Conservation (phyloP, 2,888 invertebrate genomes). For the Lobophora halterata region DNA sequence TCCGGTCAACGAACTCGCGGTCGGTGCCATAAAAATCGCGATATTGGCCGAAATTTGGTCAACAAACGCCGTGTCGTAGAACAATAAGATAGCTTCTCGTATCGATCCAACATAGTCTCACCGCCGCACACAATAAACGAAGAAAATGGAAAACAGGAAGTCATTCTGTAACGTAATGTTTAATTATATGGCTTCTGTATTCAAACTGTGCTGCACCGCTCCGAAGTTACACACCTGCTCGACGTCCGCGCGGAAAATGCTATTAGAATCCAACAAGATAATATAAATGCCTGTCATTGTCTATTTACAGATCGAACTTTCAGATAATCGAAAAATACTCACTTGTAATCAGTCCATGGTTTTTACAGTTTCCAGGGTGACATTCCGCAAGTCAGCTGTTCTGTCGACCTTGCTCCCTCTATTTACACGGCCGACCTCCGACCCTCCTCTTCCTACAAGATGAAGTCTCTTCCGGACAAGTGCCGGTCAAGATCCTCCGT, state of each 20-base stretch:
- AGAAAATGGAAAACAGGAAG: conserved; percentile 25
- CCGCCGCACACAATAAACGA: conserved; percentile 33
- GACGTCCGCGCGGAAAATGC: too few relatives aligned
- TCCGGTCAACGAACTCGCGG: conserved; percentile 78
- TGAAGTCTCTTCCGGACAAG: conserved; percentile 69
- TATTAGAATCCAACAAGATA: conserved; percentile 12
- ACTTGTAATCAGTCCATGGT: conserved; percentile 43
- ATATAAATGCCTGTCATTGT: conserved; percentile 8
- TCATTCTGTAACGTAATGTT: conserved; percentile 20
- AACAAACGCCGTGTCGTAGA: conserved; percentile 42
- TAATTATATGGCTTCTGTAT: conserved; percentile 54
- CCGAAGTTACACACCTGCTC: too few relatives aligned
- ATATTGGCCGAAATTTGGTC: conserved; percentile 75
- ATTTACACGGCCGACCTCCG: conserved; percentile 61
- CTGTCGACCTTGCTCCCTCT: conserved; percentile 70
- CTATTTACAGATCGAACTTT: conserved; percentile 12
- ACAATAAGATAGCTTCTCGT: background rate
- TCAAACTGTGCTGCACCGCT: conserved; percentile 51
- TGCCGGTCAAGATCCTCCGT: conserved; percentile 66
- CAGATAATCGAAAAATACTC: conserved; percentile 42
- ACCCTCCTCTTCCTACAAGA: conserved; percentile 75
- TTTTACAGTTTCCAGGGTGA: conserved; percentile 41
- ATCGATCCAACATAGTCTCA: background rate
- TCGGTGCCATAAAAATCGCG: conserved; percentile 80
- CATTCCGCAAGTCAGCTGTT: conserved; percentile 71